A percentile compares a stretch with the other conserved stretches of the same genome.
phyloP scores from a whole-genome alignment of 2,888 invertebrate genomes.

The Anarsia innoxiella region DNA sequence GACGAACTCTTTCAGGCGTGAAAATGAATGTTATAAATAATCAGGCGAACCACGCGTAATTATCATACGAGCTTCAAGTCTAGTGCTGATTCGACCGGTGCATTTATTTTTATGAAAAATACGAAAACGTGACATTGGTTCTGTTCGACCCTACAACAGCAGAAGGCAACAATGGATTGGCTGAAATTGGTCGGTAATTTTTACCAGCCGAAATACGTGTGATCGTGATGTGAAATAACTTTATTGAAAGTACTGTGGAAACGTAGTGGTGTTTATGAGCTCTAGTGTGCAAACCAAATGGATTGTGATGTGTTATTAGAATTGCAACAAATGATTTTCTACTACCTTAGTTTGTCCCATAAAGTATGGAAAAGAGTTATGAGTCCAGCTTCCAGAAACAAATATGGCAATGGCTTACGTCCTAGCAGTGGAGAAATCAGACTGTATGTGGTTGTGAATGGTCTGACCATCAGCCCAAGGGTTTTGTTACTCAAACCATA shows the following conservation, averaged over 20 bases:
- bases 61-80: slow-evolving; percentile 67
- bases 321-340: too few species aligned
- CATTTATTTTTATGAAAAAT: slow-evolving; percentile 24
- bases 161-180: slow-evolving; percentile 66
- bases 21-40: slow-evolving; percentile 76
- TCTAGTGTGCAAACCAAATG: not conserved
- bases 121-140: slow-evolving; percentile 25
- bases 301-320: not conserved
- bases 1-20: slow-evolving; percentile 63
- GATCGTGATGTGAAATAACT: slow-evolving; percentile 6
- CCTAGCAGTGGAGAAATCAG: too few species aligned
- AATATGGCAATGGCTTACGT: too few species aligned
- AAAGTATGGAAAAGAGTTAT: too few species aligned
- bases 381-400: too few species aligned
- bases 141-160: slow-evolving; percentile 31
- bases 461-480: too few species aligned
- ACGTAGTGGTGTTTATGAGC: not conserved
- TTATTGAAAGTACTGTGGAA: slow-evolving; percentile 16
- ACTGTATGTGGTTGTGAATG: too few species aligned
- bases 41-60: slow-evolving; percentile 52
- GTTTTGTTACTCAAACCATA: too few species aligned
- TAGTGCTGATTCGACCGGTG: slow-evolving; percentile 52
- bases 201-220: slow-evolving; percentile 18
- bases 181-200: slow-evolving; percentile 71
- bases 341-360: too few species aligned